Percentiles rank a stretch among this genome's conserved stretches.
Conservation (phyloP, 2,797 vertebrate species). For the Sus cebifrons region DNA sequence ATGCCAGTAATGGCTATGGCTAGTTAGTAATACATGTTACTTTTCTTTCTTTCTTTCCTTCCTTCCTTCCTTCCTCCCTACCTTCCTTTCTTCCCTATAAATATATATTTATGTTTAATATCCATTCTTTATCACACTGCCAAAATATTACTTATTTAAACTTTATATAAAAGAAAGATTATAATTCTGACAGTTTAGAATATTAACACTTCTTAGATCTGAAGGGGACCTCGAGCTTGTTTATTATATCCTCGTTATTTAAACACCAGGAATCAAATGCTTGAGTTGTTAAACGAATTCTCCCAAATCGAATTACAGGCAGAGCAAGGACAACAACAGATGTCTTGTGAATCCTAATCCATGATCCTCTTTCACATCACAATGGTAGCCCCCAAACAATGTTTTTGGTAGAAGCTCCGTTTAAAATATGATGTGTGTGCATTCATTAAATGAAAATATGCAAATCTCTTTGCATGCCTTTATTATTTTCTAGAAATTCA, state of each 20-base stretch:
- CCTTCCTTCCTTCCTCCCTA: no score
- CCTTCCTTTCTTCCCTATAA: no score
- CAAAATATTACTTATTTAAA: slow-evolving; percentile 33
- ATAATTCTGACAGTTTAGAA: not conserved
- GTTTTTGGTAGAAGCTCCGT: not conserved
- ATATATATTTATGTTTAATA: not conserved
- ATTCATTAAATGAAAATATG: not conserved
- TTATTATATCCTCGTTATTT: not conserved
- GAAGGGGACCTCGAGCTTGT: not conserved
- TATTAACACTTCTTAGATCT: slow-evolving; percentile 7
- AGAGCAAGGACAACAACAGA: not conserved
- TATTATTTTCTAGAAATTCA: not conserved
- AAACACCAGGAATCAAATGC: not conserved
- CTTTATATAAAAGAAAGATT: slow-evolving; percentile 1
- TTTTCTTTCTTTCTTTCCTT: not conserved
- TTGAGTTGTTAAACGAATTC: not conserved
- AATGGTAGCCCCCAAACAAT: not conserved
- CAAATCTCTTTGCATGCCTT: not conserved
- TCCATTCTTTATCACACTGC: not conserved
- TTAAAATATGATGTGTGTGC: not conserved
- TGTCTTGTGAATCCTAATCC: slow-evolving; percentile 6
- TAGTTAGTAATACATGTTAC: not conserved
- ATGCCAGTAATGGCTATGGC: not conserved
- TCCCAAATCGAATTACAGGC: not conserved
- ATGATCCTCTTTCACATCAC: not conserved